phyloP scores from a whole-genome alignment of 2,113 vertebrate genomes.

The Strix uralensis region DNA sequence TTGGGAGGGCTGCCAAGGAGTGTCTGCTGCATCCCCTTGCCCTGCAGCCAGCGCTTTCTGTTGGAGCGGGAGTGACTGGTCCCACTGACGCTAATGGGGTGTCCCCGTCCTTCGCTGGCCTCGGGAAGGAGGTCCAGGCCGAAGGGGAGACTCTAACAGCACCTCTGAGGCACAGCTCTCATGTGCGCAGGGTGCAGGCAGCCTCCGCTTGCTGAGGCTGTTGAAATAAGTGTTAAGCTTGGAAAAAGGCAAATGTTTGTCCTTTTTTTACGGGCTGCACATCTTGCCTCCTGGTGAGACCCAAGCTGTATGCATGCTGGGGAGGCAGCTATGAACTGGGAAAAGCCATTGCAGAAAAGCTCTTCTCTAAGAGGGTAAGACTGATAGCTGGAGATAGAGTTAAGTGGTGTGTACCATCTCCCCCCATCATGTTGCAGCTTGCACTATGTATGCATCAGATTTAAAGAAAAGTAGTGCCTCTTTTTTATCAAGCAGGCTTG shows the following conservation, averaged over 20 bases:
- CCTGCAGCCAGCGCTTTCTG: not conserved
- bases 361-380: not conserved
- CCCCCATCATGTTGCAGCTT: not conserved
- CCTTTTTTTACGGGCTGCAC: not conserved
- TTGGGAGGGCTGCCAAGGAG: not conserved
- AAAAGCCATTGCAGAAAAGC: not conserved
- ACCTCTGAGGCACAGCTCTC: not conserved
- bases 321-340: not conserved
- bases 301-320: not conserved
- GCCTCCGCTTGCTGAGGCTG: not conserved
- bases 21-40: rapidly evolving
- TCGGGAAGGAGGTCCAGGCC: not conserved
- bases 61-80: rapidly evolving
- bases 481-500: not conserved
- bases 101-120: not conserved
- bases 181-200: rapidly evolving
- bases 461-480: not conserved
- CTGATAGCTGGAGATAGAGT: not conserved
- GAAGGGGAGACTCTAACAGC: rapidly evolving
- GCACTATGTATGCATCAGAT: rapidly evolving
- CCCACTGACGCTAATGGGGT: rapidly evolving
- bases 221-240: not conserved
- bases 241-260: too few relatives aligned
- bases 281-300: not conserved
- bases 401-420: rapidly evolving